Percentiles rank a stretch among this genome's conserved stretches.
phyloP scores from a whole-genome alignment of 35 echinoderm and acorn worm genomes.

The Lytechinus pictus region DNA sequence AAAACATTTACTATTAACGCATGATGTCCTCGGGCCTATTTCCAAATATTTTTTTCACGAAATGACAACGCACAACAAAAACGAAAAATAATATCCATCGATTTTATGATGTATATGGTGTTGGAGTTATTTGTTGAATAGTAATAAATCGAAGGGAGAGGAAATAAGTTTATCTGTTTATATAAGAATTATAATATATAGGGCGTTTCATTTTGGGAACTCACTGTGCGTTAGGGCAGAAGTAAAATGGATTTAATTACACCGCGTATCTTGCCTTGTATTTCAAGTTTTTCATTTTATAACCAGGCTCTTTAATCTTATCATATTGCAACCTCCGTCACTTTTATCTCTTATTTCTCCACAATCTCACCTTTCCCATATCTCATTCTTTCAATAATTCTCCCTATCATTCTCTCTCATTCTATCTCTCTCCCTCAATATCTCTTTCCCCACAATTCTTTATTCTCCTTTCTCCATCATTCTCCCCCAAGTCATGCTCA shows the following conservation, averaged over 20 bases:
- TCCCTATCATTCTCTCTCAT: neutral
- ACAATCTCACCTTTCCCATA: no score
- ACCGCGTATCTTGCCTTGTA: neutral
- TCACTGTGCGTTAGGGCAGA: neutral
- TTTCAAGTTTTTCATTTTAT: neutral
- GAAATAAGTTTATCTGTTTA: neutral
- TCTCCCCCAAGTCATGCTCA: neutral
- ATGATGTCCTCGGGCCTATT: no score
- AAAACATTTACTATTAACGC: no score
- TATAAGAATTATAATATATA: neutral
- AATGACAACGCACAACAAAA: no score
- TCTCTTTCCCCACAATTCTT: neutral
- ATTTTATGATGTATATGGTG: no score
- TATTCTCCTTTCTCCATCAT: neutral
- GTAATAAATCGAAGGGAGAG: no score
- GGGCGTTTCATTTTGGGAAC: neutral
- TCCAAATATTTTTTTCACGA: no score
- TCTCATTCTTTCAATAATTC: neutral
- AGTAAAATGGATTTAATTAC: neutral
- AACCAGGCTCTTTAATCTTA: no score
- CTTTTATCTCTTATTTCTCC: no score
- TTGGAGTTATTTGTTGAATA: no score
- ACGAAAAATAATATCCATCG: no score
- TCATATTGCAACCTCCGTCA: no score
- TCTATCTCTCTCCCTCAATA: neutral